phyloP scores from a whole-genome alignment of 1,140 invertebrate genomes.

The Aporrectodea caliginosa region DNA sequence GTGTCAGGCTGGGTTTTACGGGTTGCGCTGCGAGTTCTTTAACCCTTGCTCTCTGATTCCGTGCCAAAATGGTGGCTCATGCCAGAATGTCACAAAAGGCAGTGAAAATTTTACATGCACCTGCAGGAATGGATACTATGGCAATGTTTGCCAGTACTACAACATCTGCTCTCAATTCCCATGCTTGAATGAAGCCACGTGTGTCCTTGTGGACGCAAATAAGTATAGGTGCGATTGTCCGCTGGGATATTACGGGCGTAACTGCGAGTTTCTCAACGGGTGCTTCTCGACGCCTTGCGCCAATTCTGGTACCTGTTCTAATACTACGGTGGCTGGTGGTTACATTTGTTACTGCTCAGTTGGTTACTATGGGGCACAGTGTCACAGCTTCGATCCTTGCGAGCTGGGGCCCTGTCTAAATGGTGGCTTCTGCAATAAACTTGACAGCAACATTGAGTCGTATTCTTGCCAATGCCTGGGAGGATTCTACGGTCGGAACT shows the following conservation, averaged over 20 bases:
- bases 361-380: conserved; percentile 58
- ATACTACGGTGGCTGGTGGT: neutral
- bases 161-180: conserved; percentile 44
- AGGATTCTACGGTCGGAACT: conserved; percentile 25
- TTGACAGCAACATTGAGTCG: neutral
- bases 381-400: conserved; percentile 52
- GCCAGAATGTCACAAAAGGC: neutral
- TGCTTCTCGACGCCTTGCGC: conserved; percentile 39
- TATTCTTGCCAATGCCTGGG: neutral
- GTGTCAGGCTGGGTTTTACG: conserved; percentile 5
- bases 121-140: conserved; percentile 63
- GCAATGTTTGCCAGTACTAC: conserved; percentile 43
- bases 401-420: conserved; percentile 12
- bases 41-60: neutral
- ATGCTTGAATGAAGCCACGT: conserved; percentile 30
- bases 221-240: conserved; percentile 40
- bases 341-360: conserved; percentile 82
- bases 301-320: conserved; percentile 15
- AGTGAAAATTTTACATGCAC: conserved; percentile 61
- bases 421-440: conserved; percentile 6
- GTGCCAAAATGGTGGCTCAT: conserved; percentile 5
- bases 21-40: conserved; percentile 4
- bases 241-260: conserved; percentile 37
- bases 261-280: conserved; percentile 38
- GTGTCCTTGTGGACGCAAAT: conserved; percentile 10